These are phyloP conservation scores for Listrodromus nycthemerus DNA, from an alignment of 2,888 invertebrate genomes.

Conservation along the genomic window DNA sequence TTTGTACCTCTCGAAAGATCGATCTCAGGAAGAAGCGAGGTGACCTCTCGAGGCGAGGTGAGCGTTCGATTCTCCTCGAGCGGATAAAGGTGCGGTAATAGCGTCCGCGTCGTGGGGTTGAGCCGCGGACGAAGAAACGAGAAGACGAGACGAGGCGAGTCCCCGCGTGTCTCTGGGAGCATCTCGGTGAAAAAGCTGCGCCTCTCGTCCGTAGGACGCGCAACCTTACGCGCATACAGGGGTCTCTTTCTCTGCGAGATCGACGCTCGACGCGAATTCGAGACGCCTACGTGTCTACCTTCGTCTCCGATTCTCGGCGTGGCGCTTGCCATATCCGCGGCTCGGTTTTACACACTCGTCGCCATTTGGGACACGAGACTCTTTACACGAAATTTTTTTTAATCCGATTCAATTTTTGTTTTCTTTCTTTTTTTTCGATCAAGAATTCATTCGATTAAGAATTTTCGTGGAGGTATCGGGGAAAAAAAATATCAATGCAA, in stretches of 20 bases:
- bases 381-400: background rate
- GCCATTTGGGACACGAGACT: background rate
- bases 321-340: conserved; percentile 7
- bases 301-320: conserved; percentile 28
- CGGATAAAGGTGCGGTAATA: conserved; percentile 63
- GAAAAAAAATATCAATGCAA: too few species aligned
- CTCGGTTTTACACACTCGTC: background rate
- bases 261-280: conserved; percentile 46
- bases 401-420: background rate
- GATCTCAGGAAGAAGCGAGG: conserved; percentile 47
- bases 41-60: conserved; percentile 54
- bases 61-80: conserved; percentile 25
- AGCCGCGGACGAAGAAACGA: conserved; percentile 1
- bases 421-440: too few species aligned
- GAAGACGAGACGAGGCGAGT: conserved; percentile 22
- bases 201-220: conserved; percentile 60
- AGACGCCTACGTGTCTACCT: conserved; percentile 64
- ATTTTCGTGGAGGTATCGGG: too few species aligned
- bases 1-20: conserved; percentile 32
- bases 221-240: conserved; percentile 37
- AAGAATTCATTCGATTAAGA: too few species aligned
- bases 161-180: conserved; percentile 27
- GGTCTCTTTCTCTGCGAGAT: conserved; percentile 32
- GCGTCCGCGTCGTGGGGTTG: conserved; percentile 25
- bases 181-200: conserved; percentile 62